These are phyloP conservation scores for Eupithecia tripunctaria DNA, from an alignment of 2,888 invertebrate species.

Conservation along the genomic window DNA sequence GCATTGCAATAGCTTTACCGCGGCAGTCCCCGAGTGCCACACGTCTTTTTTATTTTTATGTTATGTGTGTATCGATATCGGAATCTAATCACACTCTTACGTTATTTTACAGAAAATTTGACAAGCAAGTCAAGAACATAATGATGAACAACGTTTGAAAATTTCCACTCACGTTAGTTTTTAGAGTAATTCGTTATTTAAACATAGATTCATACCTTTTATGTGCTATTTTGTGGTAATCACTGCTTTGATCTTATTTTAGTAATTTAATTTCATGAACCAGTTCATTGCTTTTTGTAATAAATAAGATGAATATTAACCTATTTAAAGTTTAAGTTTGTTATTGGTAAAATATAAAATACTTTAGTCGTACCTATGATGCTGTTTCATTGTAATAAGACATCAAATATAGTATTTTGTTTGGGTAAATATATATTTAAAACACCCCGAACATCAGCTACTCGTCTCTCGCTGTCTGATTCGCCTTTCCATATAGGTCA, in stretches of 20 bases:
- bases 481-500: too few relatives aligned
- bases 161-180: neutral
- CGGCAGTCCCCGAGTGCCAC: too few relatives aligned
- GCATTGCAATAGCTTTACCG: too few relatives aligned
- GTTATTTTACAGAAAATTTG: constrained; percentile 85
- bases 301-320: neutral
- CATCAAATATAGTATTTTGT: too few relatives aligned
- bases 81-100: neutral
- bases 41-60: too few relatives aligned
- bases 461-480: too few relatives aligned
- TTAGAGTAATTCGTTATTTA: neutral
- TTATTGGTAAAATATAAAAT: neutral
- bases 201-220: neutral
- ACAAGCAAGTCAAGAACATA: constrained; percentile 87
- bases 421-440: too few relatives aligned
- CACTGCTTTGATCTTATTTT: neutral
- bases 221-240: too few relatives aligned
- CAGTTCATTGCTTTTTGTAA: neutral
- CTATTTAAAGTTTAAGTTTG: neutral
- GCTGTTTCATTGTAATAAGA: too few relatives aligned
- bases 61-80: neutral
- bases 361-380: neutral
- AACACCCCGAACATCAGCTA: too few relatives aligned
- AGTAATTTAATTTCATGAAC: neutral
- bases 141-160: constrained; percentile 76